phyloP scores from a whole-genome alignment of 2,797 vertebrate genomes.

The Dendrocincla fuliginosa region DNA sequence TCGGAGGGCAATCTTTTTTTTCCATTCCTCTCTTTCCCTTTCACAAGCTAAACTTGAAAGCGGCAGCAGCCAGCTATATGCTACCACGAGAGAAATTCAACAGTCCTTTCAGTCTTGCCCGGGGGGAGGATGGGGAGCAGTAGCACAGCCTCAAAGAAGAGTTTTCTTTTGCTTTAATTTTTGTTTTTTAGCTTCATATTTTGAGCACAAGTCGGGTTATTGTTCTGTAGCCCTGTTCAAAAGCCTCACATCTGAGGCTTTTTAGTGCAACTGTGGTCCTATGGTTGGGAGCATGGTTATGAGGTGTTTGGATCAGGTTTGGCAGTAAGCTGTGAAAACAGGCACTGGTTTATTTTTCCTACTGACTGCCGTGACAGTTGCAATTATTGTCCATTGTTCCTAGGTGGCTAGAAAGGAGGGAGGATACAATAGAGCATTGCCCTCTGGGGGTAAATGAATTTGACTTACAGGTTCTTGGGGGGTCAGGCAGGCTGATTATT shows the following conservation, averaged over 20 bases:
- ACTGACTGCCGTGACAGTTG: conserved; percentile 86
- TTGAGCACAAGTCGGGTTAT: conserved; percentile 85
- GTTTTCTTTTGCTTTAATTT: conserved; percentile 80
- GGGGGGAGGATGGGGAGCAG: conserved; percentile 45
- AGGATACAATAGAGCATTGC: conserved; percentile 69
- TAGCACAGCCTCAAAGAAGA: conserved; percentile 74
- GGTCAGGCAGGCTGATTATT: conserved; percentile 82
- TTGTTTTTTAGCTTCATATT: conserved; percentile 78
- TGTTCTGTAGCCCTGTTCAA: conserved; percentile 82
- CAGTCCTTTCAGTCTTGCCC: conserved; percentile 69
- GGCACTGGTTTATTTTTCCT: conserved; percentile 86
- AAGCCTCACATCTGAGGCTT: conserved; percentile 75
- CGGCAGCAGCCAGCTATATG: conserved; percentile 24
- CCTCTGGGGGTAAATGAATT: conserved; percentile 85
- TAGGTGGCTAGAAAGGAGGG: conserved; percentile 73
- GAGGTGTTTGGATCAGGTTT: conserved; percentile 78
- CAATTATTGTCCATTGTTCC: conserved; percentile 93
- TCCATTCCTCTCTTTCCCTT: conserved; percentile 30
- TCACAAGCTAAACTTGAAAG: conserved; percentile 75
- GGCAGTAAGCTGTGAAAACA: conserved; percentile 86
- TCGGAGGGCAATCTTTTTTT: conserved; percentile 62
- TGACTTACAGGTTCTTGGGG: conserved; percentile 84
- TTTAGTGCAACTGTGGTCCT: conserved; percentile 58
- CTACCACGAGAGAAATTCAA: conserved; percentile 59
- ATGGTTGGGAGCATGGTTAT: conserved; percentile 65